phyloP scores from a whole-genome alignment of 2,888 invertebrate genomes.

The Athalia rosae region DNA sequence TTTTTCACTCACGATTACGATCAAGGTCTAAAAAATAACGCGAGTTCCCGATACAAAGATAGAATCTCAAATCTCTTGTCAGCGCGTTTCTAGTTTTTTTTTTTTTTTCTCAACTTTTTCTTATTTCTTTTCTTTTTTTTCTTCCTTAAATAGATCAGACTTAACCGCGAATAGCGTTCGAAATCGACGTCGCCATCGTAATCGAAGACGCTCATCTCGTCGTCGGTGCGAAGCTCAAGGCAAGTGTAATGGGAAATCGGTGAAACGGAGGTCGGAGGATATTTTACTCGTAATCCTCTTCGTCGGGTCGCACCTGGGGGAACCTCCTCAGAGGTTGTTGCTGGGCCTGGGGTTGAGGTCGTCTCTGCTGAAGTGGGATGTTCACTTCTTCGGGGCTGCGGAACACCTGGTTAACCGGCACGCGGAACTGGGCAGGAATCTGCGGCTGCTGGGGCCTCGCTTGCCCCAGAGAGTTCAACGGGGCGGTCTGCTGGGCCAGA shows the following conservation, averaged over 20 bases:
- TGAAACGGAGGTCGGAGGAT: neutral
- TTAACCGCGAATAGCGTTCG: no score
- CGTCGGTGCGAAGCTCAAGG: conserved; percentile 10
- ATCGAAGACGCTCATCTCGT: conserved; percentile 4
- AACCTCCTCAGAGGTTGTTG: conserved; percentile 67
- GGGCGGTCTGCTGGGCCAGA: conserved; percentile 68
- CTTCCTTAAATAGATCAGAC: no score
- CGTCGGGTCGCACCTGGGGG: conserved; percentile 69
- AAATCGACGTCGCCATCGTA: neutral
- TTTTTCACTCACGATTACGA: no score
- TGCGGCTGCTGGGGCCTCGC: conserved; percentile 69
- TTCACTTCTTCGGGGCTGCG: conserved; percentile 91
- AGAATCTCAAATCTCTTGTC: no score
- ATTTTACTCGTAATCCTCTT: conserved; percentile 70
- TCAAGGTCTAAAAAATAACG: no score
- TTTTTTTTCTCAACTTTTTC: no score
- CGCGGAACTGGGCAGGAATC: conserved; percentile 72
- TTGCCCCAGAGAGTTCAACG: conserved; percentile 67
- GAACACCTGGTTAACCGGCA: conserved; percentile 82
- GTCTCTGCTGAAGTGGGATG: conserved; percentile 87
- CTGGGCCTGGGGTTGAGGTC: conserved; percentile 77
- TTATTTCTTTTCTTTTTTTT: no score
- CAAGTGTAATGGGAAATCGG: conserved; percentile 18
- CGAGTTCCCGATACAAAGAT: no score
- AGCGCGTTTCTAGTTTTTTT: no score